Evolutionary conservation across 1,140 invertebrate genomes (phyloP).

Genomic region (Melipona quadrifasciata): DNA sequence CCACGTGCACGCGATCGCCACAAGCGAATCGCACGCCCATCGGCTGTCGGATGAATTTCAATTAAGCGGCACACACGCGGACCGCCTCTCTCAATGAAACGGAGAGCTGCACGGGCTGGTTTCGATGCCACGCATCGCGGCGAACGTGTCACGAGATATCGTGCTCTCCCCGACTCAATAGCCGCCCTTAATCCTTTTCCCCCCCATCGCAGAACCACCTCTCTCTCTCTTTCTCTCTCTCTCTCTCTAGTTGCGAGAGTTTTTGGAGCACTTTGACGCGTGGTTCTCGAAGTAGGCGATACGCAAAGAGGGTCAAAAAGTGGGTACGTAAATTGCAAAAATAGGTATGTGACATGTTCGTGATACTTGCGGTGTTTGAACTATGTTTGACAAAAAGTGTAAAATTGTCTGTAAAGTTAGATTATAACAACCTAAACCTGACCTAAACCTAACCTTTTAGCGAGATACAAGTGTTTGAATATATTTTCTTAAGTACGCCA

Average conservation of each 20-base stretch:
- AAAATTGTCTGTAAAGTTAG: too few species aligned
- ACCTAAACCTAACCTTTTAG: too few species aligned
- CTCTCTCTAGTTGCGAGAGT: neutral
- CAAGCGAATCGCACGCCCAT: constrained; percentile 59
- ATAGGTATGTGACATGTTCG: too few species aligned
- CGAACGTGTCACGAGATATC: neutral
- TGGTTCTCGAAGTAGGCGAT: too few species aligned
- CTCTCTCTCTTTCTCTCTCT: neutral
- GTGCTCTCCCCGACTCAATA: neutral
- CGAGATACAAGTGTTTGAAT: too few species aligned
- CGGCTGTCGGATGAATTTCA: constrained; percentile 63
- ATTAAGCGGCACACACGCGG: constrained; percentile 44
- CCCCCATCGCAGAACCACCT: neutral
- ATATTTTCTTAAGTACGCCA: too few species aligned
- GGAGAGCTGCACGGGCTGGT: neutral
- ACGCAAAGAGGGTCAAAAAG: too few species aligned
- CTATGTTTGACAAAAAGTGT: too few species aligned
- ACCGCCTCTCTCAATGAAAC: constrained; percentile 29
- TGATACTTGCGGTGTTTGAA: too few species aligned
- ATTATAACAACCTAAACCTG: too few species aligned
- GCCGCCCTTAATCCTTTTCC: neutral
- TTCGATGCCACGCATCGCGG: constrained; percentile 23
- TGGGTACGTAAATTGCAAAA: too few species aligned
- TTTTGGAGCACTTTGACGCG: neutral
- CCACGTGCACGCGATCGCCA: constrained; percentile 62